Base-by-base conservation (phyloP, 2,888 invertebrate genomes). In the Lepidocyrtoides sp. region DNA sequence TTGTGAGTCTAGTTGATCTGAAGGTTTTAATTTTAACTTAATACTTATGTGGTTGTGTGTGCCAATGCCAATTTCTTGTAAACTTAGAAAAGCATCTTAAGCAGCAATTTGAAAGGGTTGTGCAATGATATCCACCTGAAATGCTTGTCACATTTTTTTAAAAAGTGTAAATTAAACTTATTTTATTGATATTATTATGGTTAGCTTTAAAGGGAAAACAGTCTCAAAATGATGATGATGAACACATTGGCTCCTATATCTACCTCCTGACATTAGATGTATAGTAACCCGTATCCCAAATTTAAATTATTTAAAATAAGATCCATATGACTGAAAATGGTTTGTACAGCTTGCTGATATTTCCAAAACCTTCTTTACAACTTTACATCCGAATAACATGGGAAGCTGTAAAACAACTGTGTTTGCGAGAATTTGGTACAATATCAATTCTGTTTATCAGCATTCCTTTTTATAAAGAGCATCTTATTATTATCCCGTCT, bases 1-100 rank as follows among this genome's bases (percentile, higher is more conserved):
- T n/a, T n/a, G 57, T 14, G 20, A 14, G 12, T 32, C 7, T 69
- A 36, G 36, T 36, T 36, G 36, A 36, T 7, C 41, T 69, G 36
- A 36, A 69, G 23, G 36, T 72, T 72, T 20, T 10, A 12, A 8
- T 44, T 3, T 44, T 44, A 72, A 63, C 8, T 14, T 63, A 57
- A n/a, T 8, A 36, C n/a, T 48, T 60, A 26, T 81, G 81, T 81
- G 81, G 81, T 81, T 57, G 57, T 81, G 81, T 36, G 81, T 81
- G 81, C 81, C 81, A 81, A 81, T 81, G 44, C 10, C 23, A 77
- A 54, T 51, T 17, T 69, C 36, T 69, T 36, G 32, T 14, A 63
- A 57, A n/a, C n/a, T n/a, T n/a, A n/a, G n/a, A n/a, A 17, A 41
- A 72, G 72, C 32, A 36, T 72, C n/a, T n/a, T n/a, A n/a, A n/a